Conservation (phyloP, 2,113 vertebrate species). For the Grus americana region DNA sequence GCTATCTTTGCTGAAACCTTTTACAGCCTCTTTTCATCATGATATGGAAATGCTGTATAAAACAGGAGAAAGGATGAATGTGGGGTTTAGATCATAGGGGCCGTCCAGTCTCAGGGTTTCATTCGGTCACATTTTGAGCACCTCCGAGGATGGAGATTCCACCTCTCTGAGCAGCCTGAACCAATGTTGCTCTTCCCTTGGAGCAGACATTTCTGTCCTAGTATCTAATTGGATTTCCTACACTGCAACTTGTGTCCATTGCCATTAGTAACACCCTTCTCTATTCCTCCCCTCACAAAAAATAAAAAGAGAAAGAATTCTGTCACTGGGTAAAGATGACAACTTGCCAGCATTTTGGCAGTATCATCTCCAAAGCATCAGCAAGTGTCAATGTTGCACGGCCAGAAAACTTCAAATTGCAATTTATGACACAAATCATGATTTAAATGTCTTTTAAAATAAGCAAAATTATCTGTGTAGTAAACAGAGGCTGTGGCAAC, state of each 20-base stretch:
- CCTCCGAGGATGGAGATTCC: background rate
- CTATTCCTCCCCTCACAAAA: background rate
- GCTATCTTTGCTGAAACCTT: background rate
- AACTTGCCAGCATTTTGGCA: background rate
- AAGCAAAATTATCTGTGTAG: background rate
- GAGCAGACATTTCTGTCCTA: background rate
- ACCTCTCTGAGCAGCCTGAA: background rate
- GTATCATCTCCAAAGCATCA: background rate
- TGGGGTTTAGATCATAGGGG: background rate
- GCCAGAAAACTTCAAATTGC: background rate
- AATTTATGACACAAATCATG: background rate
- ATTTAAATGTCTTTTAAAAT: background rate
- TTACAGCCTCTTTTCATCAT: background rate
- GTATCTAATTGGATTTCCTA: background rate
- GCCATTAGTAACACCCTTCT: background rate
- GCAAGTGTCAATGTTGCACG: fast-evolving
- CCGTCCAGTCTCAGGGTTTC: background rate
- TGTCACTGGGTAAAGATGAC: background rate
- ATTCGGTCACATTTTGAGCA: background rate
- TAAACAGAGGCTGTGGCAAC: background rate
- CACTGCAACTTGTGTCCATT: background rate
- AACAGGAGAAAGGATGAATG: background rate
- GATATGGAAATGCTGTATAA: background rate
- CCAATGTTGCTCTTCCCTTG: background rate
- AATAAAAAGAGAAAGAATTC: background rate